These are phyloP conservation scores for Drosophila pruinosa DNA, from an alignment of 1,140 invertebrate species.

Conservation along the genomic window DNA sequence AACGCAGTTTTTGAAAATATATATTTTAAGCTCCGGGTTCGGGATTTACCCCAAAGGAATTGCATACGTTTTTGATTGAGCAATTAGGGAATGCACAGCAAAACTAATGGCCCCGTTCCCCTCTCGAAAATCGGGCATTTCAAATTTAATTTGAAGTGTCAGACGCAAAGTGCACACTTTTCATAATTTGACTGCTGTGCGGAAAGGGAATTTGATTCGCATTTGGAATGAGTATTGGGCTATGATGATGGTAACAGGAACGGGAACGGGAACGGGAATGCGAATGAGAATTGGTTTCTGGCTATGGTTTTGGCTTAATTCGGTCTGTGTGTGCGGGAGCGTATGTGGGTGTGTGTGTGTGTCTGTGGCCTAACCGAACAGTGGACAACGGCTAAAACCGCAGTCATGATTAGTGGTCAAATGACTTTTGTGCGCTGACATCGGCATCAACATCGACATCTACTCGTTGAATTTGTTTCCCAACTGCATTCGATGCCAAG, in stretches of 20 bases:
- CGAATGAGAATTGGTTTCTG: conserved; percentile 14
- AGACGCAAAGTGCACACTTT: conserved; percentile 71
- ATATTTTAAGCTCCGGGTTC: conserved; percentile 57
- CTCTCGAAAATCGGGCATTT: conserved; percentile 21
- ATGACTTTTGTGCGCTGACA: conserved; percentile 60
- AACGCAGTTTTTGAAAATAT: conserved; percentile 55
- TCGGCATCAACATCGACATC: not conserved
- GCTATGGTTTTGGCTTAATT: conserved; percentile 8
- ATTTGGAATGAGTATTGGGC: conserved; percentile 11
- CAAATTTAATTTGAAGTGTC: conserved; percentile 75
- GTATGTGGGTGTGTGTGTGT: conserved; percentile 7
- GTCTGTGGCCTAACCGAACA: conserved; percentile 14
- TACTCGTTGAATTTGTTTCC: conserved; percentile 10
- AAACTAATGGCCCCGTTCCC: not conserved
- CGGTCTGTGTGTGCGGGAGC: not conserved
- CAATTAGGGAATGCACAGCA: conserved; percentile 62
- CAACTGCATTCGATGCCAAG: not conserved
- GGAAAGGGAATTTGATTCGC: conserved; percentile 44
- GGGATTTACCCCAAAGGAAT: conserved; percentile 69
- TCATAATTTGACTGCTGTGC: conserved; percentile 72
- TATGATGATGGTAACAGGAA: conserved; percentile 4
- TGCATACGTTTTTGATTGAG: conserved; percentile 79
- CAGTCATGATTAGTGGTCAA: conserved; percentile 72
- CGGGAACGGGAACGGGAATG: not conserved
- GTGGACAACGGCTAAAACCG: conserved; percentile 45